These are phyloP conservation scores for Agriopis aurantiaria DNA, from an alignment of 2,888 invertebrate genomes.

Conservation along the genomic window DNA sequence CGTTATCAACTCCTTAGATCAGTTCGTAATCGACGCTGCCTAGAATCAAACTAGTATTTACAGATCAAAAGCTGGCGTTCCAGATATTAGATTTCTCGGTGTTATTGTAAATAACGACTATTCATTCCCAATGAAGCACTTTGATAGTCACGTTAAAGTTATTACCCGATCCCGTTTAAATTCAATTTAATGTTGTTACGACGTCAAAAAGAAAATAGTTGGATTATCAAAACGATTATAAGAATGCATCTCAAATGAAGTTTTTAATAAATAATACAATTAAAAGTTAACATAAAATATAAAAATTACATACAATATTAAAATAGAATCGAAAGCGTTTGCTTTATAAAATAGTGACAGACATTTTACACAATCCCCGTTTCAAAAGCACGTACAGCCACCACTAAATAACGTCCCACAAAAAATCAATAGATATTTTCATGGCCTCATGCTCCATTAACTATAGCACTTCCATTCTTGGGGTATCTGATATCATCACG, in stretches of 20 bases:
- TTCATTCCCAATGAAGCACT: conserved; percentile 18
- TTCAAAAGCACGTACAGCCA: conserved; percentile 39
- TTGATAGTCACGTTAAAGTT: conserved; percentile 6
- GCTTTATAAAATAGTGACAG: not conserved
- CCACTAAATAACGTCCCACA: conserved; percentile 48
- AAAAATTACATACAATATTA: no score
- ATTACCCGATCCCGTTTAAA: not conserved
- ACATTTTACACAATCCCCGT: conserved; percentile 25
- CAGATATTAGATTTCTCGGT: conserved; percentile 25
- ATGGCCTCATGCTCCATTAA: conserved; percentile 56
- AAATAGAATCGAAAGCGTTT: no score
- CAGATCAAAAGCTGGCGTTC: conserved; percentile 34
- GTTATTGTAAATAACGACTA: conserved; percentile 17
- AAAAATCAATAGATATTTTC: conserved; percentile 62
- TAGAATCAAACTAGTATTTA: conserved; percentile 45
- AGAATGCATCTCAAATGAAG: no score
- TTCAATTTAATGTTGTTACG: not conserved
- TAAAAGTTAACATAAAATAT: no score
- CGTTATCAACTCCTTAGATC: conserved; percentile 42
- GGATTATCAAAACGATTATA: no score
- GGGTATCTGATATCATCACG: conserved; percentile 60
- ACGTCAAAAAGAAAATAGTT: no score
- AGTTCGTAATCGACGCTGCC: conserved; percentile 40
- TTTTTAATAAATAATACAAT: no score
- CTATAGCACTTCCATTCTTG: conserved; percentile 46